Base-by-base conservation (phyloP, 2,797 vertebrate species). In the Nannoperca obscura region DNA sequence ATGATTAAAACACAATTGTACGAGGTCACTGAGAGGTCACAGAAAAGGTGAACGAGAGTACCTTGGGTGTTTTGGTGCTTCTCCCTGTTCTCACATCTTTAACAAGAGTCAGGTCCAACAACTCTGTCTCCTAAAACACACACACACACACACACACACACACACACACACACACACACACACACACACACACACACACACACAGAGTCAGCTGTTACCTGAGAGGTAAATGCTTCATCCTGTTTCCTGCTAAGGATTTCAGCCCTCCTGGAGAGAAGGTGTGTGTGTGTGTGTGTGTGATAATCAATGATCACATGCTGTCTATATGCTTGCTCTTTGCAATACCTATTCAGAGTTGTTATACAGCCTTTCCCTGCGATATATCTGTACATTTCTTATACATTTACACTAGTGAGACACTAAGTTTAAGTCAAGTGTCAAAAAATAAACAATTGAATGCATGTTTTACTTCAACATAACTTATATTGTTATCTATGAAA, bases 11-110 rank as follows among this genome's bases (percentile, higher is more conserved):
- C 34, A 72, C 55, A 3, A n/a, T 9, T 60, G 49, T 24, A 55
- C 59, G 24, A 68, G 62, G 64, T 66, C 36, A 60, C 32, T 30
- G 61, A 40, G n/a, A 72, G 52, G 66, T 69, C 47, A 47, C 58
- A 20, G 34, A 74, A 54, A 32, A 66, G 50, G 52, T 76, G 49
- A 54, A 34, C 30, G 7, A 4, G 13, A 57, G 42, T 91, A 94
- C 94, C 92, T 95, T 94, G 6, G 94, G 87, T 49, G 94, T 90
- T 86, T 93, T 94, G 73, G 93, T 94, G 89, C 92, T 94, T 61
- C 93, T 83, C 0, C 94, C 94, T 0, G 92, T 94, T 80, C 94
- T 86, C 81, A 94, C 94, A 80, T 95, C 94, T 83, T 94, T 95
- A 10, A 95, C 90, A 0, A 90, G 65, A 30, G 86, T 94, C 59